phyloP scores from a whole-genome alignment of 2,888 invertebrate species.

The Rhabditoides inermis region DNA sequence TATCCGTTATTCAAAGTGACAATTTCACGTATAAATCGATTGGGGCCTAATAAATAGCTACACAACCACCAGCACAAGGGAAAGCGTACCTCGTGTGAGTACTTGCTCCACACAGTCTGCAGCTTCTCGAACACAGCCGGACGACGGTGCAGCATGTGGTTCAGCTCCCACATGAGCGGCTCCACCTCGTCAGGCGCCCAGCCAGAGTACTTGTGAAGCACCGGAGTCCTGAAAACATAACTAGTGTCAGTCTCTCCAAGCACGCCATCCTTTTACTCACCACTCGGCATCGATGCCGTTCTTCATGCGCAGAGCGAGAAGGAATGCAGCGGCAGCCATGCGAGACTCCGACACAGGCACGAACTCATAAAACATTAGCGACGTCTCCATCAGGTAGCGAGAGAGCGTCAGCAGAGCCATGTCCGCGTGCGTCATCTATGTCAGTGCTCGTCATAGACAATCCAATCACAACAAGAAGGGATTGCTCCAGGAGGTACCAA shows the following conservation, averaged over 20 bases:
- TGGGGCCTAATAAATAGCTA: too few species aligned
- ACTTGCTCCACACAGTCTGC: conserved; percentile 36
- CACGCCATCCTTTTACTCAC: too few species aligned
- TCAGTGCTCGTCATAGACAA: too few species aligned
- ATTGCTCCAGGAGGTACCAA: too few species aligned
- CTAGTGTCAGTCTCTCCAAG: too few species aligned
- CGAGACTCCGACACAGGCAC: conserved; percentile 71
- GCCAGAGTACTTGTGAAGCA: conserved; percentile 42
- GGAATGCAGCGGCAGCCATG: conserved; percentile 78
- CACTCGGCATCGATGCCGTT: conserved; percentile 23
- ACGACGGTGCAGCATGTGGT: conserved; percentile 34
- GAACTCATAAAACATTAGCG: conserved; percentile 81
- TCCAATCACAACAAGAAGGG: too few species aligned
- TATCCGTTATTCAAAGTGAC: too few species aligned
- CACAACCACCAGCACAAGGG: too few species aligned
- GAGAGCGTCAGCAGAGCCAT: conserved; percentile 88
- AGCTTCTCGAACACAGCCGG: conserved; percentile 15
- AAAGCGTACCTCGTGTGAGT: conserved; percentile 46
- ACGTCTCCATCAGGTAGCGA: conserved; percentile 83
- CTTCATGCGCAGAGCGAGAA: conserved; percentile 75
- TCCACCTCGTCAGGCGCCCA: conserved; percentile 34
- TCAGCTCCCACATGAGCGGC: conserved; percentile 37
- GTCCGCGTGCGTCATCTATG: conserved; percentile 58
- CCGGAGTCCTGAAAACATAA: conserved; percentile 24
- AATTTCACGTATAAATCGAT: too few species aligned